These are phyloP conservation scores for Heliocidaris erythrogramma DNA, from an alignment of 35 echinoderm and acorn worm species.

Conservation along the genomic window DNA sequence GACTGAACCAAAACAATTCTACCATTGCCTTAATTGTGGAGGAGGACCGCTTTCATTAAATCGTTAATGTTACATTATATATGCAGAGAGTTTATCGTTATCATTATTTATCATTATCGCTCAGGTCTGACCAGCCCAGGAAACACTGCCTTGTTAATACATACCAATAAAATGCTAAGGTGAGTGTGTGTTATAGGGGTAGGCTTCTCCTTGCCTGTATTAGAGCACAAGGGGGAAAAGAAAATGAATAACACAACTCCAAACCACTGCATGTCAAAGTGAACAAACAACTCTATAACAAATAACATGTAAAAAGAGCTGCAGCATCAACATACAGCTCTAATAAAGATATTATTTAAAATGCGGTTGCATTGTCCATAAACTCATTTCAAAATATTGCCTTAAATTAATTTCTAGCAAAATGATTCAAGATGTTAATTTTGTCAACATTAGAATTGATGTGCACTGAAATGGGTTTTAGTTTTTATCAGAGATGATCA, in stretches of 20 bases:
- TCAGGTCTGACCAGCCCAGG: too few species aligned
- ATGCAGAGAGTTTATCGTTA: too few species aligned
- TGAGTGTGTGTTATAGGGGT: conserved; percentile 36
- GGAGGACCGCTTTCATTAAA: too few species aligned
- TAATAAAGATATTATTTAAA: not conserved
- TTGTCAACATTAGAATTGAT: too few species aligned
- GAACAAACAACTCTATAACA: not conserved
- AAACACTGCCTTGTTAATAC: not conserved
- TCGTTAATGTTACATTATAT: too few species aligned
- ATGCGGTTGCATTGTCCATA: not conserved
- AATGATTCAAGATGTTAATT: not conserved
- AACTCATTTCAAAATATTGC: not conserved
- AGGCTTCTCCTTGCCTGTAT: conserved; percentile 21
- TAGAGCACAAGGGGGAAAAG: not conserved
- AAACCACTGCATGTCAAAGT: not conserved
- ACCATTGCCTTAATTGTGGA: too few species aligned
- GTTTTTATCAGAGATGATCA: too few species aligned
- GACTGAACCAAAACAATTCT: too few species aligned
- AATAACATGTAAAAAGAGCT: not conserved
- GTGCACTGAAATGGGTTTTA: too few species aligned
- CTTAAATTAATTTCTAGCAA: not conserved
- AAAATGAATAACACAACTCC: conserved; percentile 2
- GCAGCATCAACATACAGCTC: not conserved
- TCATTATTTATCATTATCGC: too few species aligned
- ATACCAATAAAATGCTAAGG: not conserved